phyloP scores from a whole-genome alignment of 2,797 vertebrate genomes.

The Dendrocincla fuliginosa region DNA sequence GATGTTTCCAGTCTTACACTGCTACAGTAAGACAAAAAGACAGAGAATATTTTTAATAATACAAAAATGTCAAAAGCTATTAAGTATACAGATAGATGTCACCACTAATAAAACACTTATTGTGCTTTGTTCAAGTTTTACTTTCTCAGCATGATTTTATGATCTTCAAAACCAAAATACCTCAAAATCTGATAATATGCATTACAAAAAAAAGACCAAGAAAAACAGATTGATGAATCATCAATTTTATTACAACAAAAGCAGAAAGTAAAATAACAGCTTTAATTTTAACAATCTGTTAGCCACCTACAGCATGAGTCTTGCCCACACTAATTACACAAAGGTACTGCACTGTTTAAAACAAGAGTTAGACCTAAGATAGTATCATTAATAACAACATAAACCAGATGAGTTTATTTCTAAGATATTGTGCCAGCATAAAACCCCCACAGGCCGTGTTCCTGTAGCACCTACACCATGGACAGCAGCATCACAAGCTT shows the following conservation, averaged over 20 bases:
- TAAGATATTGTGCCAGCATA: not conserved
- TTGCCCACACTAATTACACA: not conserved
- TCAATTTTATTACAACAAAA: not conserved
- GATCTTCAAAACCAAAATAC: not conserved
- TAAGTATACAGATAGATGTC: not conserved
- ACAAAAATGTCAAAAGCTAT: not conserved
- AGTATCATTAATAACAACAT: not conserved
- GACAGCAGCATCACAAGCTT: conserved; percentile 29
- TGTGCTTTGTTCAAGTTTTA: not conserved
- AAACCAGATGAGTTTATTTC: not conserved
- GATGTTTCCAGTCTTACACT: conserved; percentile 76
- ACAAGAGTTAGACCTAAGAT: not conserved
- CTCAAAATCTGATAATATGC: not conserved
- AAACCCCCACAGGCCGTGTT: not conserved
- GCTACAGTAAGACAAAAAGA: conserved; percentile 68
- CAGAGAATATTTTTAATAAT: conserved; percentile 1
- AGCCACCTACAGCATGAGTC: not conserved
- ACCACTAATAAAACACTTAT: not conserved
- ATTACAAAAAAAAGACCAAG: not conserved
- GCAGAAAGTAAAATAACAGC: not conserved
- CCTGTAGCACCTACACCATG: not conserved
- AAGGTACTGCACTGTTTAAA: not conserved
- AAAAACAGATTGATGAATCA: not conserved
- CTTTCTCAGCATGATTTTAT: not conserved
- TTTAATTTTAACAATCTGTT: not conserved